Base-by-base conservation (phyloP, 2,113 vertebrate genomes). In the Gadus chalcogrammus region DNA sequence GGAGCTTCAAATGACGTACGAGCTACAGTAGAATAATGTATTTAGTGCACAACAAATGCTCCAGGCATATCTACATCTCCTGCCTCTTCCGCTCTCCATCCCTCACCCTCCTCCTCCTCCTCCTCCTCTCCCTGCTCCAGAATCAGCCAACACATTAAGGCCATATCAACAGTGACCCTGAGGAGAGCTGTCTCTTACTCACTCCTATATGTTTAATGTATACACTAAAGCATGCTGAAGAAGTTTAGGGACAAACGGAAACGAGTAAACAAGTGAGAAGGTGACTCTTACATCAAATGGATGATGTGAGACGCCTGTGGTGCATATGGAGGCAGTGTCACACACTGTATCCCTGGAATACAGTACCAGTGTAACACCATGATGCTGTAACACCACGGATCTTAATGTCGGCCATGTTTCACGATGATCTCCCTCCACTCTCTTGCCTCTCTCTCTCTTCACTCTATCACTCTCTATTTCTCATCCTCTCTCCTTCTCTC, bases 191-290 rank as follows among this genome's bases (percentile, higher is more conserved):
- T 66, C 64, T 71, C 68, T 77, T 70, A 80, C 63, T 65, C 62
- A 80, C 63, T 65, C 62, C 65, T 69, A 77, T 77, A 85, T 77
- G 82, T 84, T 80, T 78, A 72, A 82, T 79, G 82, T 81, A 80
- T 72, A 48, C 42, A 48, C 42, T 12, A 9, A 2, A 48, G 42
- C 42, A 48, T 9, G 42, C 42, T 48, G 42, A 48, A 1, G 42
- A 48, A 1, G 12, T 48, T 48, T 48, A 48, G 8, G 42, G 42
- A 48, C 42, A 13, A 48, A 48, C 11, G 42, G 12, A 48, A 48
- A 48, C 9, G 8, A 12, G 42, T 48, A 12, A 48, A 48, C 42
- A 48, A 48, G 42, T 48, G 31, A 35, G 6, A 35, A 48, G 11
- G 13, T 48, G 31, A 48, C 42, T 48, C 9, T 48, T 2, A 42